Evolutionary conservation across 2,888 invertebrate species (phyloP).

Genomic region (Agrochola circellaris): DNA sequence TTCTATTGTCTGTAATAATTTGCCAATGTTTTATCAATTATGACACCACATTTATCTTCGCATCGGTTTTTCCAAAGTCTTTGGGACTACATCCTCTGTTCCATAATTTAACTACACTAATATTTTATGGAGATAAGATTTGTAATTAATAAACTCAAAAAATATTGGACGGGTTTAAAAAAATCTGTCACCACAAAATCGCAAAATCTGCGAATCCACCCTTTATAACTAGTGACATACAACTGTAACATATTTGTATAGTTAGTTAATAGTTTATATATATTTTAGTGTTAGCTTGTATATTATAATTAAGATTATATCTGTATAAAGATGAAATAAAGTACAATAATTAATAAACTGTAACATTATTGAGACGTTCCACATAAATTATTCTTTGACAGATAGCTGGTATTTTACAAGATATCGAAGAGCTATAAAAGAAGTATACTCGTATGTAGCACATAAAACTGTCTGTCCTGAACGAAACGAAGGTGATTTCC

Average conservation of each 20-base stretch:
- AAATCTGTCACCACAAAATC: no score
- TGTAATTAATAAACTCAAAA: no score
- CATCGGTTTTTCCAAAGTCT: neutral
- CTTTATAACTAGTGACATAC: neutral
- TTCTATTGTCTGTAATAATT: neutral
- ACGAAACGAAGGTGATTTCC: conserved; percentile 34
- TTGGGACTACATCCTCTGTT: neutral
- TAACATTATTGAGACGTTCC: neutral
- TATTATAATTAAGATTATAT: no score
- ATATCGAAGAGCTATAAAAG: conserved; percentile 16
- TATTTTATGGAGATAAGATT: no score
- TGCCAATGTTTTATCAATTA: neutral
- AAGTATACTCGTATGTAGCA: conserved; percentile 15
- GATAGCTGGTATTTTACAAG: neutral
- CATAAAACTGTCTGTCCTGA: conserved; percentile 35
- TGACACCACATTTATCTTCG: neutral
- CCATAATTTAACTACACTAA: no score
- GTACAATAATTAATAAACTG: no score
- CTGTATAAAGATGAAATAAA: no score
- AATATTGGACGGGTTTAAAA: no score
- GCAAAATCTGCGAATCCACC: no score
- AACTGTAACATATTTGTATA: no score
- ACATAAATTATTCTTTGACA: neutral
- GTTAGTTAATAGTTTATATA: no score
- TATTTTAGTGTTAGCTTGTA: no score